Evolutionary conservation across 2,888 invertebrate genomes (phyloP).

Genomic region (Podotricha telesiphe): DNA sequence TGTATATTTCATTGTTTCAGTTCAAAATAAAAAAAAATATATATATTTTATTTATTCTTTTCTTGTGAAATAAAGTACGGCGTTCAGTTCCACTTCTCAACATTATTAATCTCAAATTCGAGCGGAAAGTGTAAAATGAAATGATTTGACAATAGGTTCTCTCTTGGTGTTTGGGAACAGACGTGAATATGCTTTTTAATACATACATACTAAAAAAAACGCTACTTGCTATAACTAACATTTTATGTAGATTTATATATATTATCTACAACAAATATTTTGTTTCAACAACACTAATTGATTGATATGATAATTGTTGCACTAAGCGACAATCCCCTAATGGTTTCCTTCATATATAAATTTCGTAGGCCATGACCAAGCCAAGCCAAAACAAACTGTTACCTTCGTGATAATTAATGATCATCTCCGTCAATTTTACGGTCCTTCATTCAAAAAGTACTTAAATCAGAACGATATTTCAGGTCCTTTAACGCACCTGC

Average conservation of each 20-base stretch:
- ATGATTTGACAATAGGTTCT: too few relatives aligned
- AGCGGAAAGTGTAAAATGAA: too few relatives aligned
- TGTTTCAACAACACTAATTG: constrained; percentile 18
- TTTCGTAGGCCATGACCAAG: constrained; percentile 72
- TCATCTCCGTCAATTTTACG: constrained; percentile 77
- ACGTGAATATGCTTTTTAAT: too few relatives aligned
- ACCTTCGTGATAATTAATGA: constrained; percentile 75
- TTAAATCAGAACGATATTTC: constrained; percentile 49
- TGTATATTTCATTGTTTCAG: too few relatives aligned
- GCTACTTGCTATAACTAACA: neutral
- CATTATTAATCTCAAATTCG: too few relatives aligned
- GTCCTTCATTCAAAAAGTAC: constrained; percentile 69
- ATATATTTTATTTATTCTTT: too few relatives aligned
- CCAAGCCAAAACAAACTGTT: constrained; percentile 79
- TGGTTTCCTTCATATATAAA: constrained; percentile 77
- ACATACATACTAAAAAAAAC: too few relatives aligned
- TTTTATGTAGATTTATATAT: constrained; percentile 5
- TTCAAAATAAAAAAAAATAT: too few relatives aligned
- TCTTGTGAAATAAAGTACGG: too few relatives aligned
- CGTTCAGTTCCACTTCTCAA: too few relatives aligned
- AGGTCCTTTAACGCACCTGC: constrained; percentile 66
- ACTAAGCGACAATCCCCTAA: constrained; percentile 76
- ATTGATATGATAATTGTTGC: constrained; percentile 51
- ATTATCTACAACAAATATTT: constrained; percentile 21
- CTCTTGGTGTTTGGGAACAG: too few relatives aligned